Conservation (phyloP, 2,888 invertebrate genomes). For the Andrena haemorrhoa region DNA sequence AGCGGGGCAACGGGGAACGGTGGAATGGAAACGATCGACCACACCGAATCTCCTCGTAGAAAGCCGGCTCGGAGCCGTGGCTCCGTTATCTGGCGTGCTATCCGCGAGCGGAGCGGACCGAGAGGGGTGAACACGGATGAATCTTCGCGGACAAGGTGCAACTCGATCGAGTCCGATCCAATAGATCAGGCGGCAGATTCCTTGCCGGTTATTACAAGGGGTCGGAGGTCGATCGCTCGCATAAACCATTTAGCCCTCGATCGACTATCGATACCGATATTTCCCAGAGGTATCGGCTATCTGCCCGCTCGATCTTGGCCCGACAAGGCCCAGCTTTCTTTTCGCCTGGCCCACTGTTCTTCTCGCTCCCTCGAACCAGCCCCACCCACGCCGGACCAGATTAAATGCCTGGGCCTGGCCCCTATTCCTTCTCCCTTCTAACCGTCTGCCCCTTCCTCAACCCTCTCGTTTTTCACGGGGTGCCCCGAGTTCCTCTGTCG, state of each 20-base stretch:
- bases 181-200: slow-evolving; percentile 82
- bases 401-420: slow-evolving; percentile 78
- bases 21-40: slow-evolving; percentile 53
- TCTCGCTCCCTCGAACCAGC: slow-evolving; percentile 65
- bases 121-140: slow-evolving; percentile 49
- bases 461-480: background rate
- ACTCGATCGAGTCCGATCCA: slow-evolving; percentile 81
- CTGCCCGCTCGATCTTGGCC: slow-evolving; percentile 77
- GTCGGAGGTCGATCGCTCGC: slow-evolving; percentile 83
- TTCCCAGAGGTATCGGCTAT: slow-evolving; percentile 83
- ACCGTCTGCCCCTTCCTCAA: background rate
- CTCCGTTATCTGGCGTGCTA: slow-evolving; percentile 48
- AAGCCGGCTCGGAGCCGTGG: background rate
- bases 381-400: slow-evolving; percentile 79
- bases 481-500: slow-evolving; percentile 13
- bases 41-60: slow-evolving; percentile 54
- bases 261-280: slow-evolving; percentile 84
- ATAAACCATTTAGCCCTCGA: slow-evolving; percentile 84
- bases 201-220: slow-evolving; percentile 82
- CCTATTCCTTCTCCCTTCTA: slow-evolving; percentile 44
- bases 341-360: slow-evolving; percentile 40
- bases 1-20: background rate
- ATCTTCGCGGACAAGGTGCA: slow-evolving; percentile 78
- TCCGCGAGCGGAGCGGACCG: slow-evolving; percentile 41
- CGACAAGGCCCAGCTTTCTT: slow-evolving; percentile 69